phyloP scores from a whole-genome alignment of 2,113 vertebrate species.

The Cheirogaleus medius region DNA sequence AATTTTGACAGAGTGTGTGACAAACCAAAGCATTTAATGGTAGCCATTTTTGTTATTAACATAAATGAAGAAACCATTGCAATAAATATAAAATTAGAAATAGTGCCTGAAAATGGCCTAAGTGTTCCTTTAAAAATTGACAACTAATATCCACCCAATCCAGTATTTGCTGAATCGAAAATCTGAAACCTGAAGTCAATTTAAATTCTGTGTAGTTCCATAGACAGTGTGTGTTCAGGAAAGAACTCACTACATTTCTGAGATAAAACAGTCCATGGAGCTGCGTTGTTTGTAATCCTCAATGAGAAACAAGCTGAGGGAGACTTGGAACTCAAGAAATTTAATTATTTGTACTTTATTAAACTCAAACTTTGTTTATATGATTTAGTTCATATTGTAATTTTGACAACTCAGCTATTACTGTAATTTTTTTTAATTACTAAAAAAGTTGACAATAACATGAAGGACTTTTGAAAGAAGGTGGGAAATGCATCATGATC shows the following conservation, averaged over 20 bases:
- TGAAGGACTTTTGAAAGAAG: neutral
- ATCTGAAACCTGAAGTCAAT: neutral
- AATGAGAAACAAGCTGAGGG: neutral
- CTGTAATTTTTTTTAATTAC: neutral
- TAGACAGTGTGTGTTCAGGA: neutral
- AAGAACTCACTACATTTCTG: neutral
- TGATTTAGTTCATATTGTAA: neutral
- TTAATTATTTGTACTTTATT: neutral
- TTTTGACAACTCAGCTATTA: neutral
- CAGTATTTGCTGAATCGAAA: neutral
- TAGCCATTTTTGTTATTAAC: neutral
- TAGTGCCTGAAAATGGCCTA: neutral
- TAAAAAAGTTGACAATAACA: neutral
- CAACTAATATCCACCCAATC: neutral
- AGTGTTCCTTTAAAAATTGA: neutral
- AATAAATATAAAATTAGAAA: neutral
- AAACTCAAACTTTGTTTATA: neutral
- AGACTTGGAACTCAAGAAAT: neutral
- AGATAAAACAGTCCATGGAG: neutral
- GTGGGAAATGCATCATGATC: neutral
- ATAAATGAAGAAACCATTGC: neutral
- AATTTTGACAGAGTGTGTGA: neutral
- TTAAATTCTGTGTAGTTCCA: neutral
- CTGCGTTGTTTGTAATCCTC: neutral
- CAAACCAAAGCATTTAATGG: neutral